Percentiles rank a stretch among this genome's conserved stretches.
These are phyloP conservation scores for Campylomormyrus tamandua DNA, from an alignment of 2,113 vertebrate genomes.

Conservation along the genomic window DNA sequence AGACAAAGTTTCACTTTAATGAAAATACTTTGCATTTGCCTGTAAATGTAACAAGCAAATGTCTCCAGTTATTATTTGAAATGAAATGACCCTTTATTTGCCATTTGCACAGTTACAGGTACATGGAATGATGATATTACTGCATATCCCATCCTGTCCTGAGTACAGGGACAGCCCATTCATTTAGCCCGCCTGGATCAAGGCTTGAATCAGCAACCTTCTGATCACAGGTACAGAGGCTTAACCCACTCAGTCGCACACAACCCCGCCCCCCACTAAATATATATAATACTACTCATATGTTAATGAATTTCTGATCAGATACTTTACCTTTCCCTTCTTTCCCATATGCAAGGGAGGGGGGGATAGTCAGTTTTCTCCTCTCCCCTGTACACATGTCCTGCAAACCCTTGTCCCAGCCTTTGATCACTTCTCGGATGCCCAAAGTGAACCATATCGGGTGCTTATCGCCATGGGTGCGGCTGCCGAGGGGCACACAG, in stretches of 20 bases:
- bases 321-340: slow-evolving; percentile 82
- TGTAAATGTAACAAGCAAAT: neutral
- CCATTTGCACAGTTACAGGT: neutral
- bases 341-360: slow-evolving; percentile 85
- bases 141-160: neutral
- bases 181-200: neutral
- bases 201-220: neutral
- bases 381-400: slow-evolving; percentile 88
- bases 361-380: slow-evolving; percentile 78
- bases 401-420: slow-evolving; percentile 88
- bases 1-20: slow-evolving; percentile 15
- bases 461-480: slow-evolving; percentile 74
- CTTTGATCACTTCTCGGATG: slow-evolving; percentile 76
- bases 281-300: neutral
- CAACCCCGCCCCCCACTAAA: too few relatives aligned
- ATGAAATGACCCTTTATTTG: neutral
- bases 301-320: neutral
- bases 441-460: slow-evolving; percentile 95
- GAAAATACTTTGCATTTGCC: neutral
- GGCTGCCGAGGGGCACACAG: slow-evolving; percentile 56
- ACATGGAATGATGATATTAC: neutral
- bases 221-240: too few relatives aligned
- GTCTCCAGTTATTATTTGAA: neutral
- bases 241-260: neutral
- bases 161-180: neutral